Evolutionary conservation across 2,888 invertebrate species (phyloP).

Genomic region (Eupithecia abbreviata): DNA sequence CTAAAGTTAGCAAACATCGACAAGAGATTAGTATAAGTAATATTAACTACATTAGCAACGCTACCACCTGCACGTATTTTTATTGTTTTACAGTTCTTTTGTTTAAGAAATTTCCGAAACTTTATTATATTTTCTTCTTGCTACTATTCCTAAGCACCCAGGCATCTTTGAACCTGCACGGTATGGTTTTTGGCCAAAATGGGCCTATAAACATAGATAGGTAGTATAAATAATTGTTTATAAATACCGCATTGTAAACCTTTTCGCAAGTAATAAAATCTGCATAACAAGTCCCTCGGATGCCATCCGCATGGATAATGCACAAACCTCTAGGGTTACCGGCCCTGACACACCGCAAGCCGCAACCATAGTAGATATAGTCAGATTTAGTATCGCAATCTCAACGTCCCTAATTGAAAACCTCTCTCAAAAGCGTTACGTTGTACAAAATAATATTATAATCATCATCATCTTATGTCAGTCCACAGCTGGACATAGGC

Average conservation of each 20-base stretch:
- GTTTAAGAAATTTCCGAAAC: not conserved
- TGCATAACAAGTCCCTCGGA: constrained; percentile 10
- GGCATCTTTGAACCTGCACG: not conserved
- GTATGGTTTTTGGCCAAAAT: not conserved
- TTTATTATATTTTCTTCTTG: not conserved
- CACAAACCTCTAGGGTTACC: constrained; percentile 21
- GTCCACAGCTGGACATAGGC: too few species aligned
- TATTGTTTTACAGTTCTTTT: too few species aligned
- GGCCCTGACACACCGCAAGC: constrained; percentile 17
- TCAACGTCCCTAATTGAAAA: not conserved
- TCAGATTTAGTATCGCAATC: not conserved
- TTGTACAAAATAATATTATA: too few species aligned
- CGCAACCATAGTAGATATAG: constrained; percentile 8
- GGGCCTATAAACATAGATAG: not conserved
- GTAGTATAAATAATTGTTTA: not conserved
- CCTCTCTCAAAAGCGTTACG: too few species aligned
- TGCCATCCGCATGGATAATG: constrained; percentile 20
- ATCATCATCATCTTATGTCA: too few species aligned
- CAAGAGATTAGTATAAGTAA: not conserved
- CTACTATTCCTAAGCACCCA: not conserved
- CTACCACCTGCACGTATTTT: too few species aligned
- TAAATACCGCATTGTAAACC: not conserved
- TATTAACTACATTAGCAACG: too few species aligned
- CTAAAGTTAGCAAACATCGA: not conserved
- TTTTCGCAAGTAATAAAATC: constrained; percentile 3